Evolutionary conservation across 1,140 invertebrate genomes (phyloP).

Genomic region (Pogonus chalceus): DNA sequence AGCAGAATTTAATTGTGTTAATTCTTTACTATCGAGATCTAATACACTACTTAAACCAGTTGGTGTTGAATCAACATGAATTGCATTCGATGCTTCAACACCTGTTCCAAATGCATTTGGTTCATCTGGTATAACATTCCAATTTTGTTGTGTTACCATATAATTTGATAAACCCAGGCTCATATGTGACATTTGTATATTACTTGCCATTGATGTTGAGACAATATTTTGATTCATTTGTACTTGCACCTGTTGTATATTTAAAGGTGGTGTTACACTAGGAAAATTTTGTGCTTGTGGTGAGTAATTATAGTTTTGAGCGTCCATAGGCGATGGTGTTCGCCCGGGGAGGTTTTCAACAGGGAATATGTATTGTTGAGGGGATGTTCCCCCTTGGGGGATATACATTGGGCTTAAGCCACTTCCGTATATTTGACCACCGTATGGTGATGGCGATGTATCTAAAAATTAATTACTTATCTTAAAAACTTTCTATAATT

Average conservation of each 20-base stretch:
- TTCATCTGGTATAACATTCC: constrained; percentile 15
- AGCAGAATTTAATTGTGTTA: constrained; percentile 36
- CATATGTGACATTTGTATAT: constrained; percentile 5
- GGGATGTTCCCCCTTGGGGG: constrained; percentile 19
- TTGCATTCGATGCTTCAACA: constrained; percentile 7
- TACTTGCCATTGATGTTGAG: background rate
- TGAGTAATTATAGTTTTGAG: background rate
- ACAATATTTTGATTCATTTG: background rate
- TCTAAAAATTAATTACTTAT: constrained; percentile 18
- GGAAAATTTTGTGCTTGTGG: background rate
- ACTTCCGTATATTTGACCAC: constrained; percentile 15
- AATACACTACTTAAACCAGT: constrained; percentile 32
- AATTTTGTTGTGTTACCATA: constrained; percentile 14
- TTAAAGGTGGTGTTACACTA: constrained; percentile 3
- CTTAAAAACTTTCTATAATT: background rate
- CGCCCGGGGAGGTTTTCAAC: constrained; percentile 11
- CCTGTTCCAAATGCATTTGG: constrained; percentile 8
- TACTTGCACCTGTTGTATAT: constrained; percentile 18
- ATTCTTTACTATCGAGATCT: constrained; percentile 39
- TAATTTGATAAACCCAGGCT: background rate
- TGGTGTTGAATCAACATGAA: constrained; percentile 19
- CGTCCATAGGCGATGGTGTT: constrained; percentile 11
- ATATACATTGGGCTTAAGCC: constrained; percentile 11
- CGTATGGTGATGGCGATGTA: constrained; percentile 21
- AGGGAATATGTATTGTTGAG: constrained; percentile 16